These are phyloP conservation scores for Iselma pallidipennis DNA, from an alignment of 2,888 invertebrate genomes.

Conservation along the genomic window DNA sequence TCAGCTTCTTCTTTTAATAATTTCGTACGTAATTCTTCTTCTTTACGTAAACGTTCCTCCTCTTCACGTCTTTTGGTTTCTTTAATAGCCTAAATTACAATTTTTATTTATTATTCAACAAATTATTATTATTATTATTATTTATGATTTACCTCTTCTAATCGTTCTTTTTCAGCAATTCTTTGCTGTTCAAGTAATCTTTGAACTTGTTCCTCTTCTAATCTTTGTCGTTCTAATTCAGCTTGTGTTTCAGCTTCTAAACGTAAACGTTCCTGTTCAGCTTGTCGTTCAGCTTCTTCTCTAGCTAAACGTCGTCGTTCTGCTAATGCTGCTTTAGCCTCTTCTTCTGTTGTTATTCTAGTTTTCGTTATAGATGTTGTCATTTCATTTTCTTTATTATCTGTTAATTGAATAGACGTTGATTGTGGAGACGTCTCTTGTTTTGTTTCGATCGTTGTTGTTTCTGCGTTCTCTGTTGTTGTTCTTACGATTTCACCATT, in stretches of 20 bases:
- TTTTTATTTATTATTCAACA: neutral
- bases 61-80: slow-evolving; percentile 78
- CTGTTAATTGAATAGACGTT: slow-evolving; percentile 1
- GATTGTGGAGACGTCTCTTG: slow-evolving; percentile 12
- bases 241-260: slow-evolving; percentile 74
- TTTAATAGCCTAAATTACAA: slow-evolving; percentile 59
- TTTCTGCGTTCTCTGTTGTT: neutral
- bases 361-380: slow-evolving; percentile 69
- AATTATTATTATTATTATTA: neutral
- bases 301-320: slow-evolving; percentile 85
- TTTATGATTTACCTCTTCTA: slow-evolving; percentile 71
- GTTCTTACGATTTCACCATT: neutral
- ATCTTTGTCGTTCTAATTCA: slow-evolving; percentile 70
- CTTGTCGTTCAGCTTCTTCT: slow-evolving; percentile 90
- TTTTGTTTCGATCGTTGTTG: slow-evolving; percentile 16
- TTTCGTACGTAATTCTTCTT: slow-evolving; percentile 67
- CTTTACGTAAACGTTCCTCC: slow-evolving; percentile 73
- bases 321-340: slow-evolving; percentile 92
- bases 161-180: slow-evolving; percentile 81
- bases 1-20: slow-evolving; percentile 77
- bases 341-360: slow-evolving; percentile 85
- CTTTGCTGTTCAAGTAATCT: slow-evolving; percentile 79
- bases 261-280: slow-evolving; percentile 78
- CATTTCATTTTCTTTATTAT: slow-evolving; percentile 46
- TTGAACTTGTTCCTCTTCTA: slow-evolving; percentile 84